Evolutionary conservation across 1,140 invertebrate genomes (phyloP).

Genomic region (Euura lappo): DNA sequence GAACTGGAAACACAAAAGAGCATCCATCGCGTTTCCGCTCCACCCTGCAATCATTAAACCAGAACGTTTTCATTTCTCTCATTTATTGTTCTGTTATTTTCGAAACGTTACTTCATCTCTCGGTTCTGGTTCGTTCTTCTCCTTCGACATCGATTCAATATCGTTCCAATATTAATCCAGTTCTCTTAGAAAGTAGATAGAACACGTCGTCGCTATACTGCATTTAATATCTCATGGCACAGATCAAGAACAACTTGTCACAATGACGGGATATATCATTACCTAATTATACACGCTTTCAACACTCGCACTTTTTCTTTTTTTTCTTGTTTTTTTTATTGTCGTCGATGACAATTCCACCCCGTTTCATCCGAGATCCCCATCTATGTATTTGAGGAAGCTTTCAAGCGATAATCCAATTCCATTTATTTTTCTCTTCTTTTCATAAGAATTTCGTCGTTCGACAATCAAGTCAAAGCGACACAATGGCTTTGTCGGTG

Average conservation of each 20-base stretch:
- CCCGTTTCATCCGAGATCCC: background rate
- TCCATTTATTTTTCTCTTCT: constrained; percentile 23
- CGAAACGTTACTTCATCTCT: too few relatives aligned
- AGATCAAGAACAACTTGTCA: background rate
- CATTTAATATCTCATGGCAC: too few relatives aligned
- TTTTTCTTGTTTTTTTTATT: constrained; percentile 12
- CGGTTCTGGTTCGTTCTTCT: too few relatives aligned
- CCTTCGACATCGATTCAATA: too few relatives aligned
- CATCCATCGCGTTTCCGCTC: background rate
- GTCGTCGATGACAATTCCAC: background rate
- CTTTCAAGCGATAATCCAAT: background rate
- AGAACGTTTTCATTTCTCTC: background rate
- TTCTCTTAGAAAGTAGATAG: too few relatives aligned
- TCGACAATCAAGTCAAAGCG: constrained; percentile 88
- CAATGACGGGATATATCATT: background rate
- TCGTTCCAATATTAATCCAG: too few relatives aligned
- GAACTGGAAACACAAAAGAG: background rate
- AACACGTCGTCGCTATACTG: too few relatives aligned
- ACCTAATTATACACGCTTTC: background rate
- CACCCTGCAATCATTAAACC: background rate
- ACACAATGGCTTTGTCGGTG: constrained; percentile 94
- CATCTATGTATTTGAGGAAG: background rate
- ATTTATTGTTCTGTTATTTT: too few relatives aligned
- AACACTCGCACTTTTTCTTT: background rate
- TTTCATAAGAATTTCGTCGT: constrained; percentile 88